Base-by-base conservation (phyloP, 1,140 invertebrate genomes). In the Lepidotrigona ventralis region DNA sequence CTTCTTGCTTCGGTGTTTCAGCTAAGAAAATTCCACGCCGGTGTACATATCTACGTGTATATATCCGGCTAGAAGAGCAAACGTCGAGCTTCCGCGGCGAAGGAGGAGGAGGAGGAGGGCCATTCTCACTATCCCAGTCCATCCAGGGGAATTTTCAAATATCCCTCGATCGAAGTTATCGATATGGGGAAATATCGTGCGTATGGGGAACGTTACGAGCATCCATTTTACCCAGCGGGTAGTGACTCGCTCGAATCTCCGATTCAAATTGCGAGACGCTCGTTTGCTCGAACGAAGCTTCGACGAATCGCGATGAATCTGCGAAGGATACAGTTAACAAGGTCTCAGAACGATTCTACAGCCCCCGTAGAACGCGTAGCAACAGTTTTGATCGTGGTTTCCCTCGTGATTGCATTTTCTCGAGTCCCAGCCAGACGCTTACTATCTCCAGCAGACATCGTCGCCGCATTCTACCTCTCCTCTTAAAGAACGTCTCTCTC, bases 361-460 rank as follows among this genome's bases (percentile, higher is more conserved):
- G 26, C 5, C 15, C 9, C 53, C 21, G 66, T 26, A 39, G n/a
- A n/a, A 46, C 33, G 63, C 63, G 63, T 46, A 79, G 70, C 53
- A 39, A 17, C 21, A n/a, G 29, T 69, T 75, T 56, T 33, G 12
- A 54, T 79, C 77, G 66, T 23, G 51, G 46, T 78, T 78, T 64
- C 46, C 73, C 23, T 26, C 63, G 75, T 26, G 46, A 78, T 70
- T 33, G 53, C 77, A 29, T 70, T 58, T 58, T 19, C 33, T 33
- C 14, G 26, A 53, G 26, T 54, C 54, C 53, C 39, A 46, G 4
- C 56, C n/a, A 39, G 17, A 0, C 54, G 23, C 33, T 58, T 39
- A 14, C 77, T 79, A 79, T 72, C 78, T 79, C 5, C 39, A 5
- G 39, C 53, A 51, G 68, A 60, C 17, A 60, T 72, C 68, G 54